These are phyloP conservation scores for Dioctria linearis DNA, from an alignment of 2,888 invertebrate genomes.

Conservation along the genomic window DNA sequence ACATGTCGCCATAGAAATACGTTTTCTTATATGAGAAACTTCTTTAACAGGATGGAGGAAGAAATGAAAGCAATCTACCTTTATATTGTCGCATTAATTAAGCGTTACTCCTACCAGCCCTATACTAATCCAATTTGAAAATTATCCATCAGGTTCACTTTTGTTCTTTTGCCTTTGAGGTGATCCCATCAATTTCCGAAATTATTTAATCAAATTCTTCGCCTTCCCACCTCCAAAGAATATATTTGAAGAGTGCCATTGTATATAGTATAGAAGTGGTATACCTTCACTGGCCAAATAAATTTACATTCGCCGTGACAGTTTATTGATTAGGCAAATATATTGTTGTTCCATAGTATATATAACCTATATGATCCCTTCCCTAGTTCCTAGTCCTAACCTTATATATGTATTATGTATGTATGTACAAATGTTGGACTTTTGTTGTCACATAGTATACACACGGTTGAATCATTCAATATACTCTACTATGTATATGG, in stretches of 20 bases:
- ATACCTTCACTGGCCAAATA: background rate
- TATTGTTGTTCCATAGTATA: background rate
- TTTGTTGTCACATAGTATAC: background rate
- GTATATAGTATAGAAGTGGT: background rate
- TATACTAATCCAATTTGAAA: too few relatives aligned
- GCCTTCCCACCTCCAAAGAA: background rate
- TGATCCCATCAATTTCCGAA: background rate
- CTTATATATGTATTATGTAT: too few relatives aligned
- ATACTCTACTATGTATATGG: background rate
- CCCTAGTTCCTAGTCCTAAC: too few relatives aligned
- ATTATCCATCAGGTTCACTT: too few relatives aligned
- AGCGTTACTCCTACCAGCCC: too few relatives aligned
- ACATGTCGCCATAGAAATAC: too few relatives aligned
- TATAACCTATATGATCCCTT: background rate
- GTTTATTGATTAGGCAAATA: background rate
- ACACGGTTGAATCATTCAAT: background rate
- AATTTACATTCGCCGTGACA: background rate
- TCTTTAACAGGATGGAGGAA: too few relatives aligned
- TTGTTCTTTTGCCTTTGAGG: background rate
- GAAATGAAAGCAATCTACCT: too few relatives aligned
- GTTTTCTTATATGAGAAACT: too few relatives aligned
- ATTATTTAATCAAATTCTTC: background rate
- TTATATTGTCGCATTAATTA: too few relatives aligned
- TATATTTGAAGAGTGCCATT: background rate
- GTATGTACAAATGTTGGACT: too few relatives aligned